phyloP scores from a whole-genome alignment of 2,113 vertebrate species.

The Steatornis caripensis region DNA sequence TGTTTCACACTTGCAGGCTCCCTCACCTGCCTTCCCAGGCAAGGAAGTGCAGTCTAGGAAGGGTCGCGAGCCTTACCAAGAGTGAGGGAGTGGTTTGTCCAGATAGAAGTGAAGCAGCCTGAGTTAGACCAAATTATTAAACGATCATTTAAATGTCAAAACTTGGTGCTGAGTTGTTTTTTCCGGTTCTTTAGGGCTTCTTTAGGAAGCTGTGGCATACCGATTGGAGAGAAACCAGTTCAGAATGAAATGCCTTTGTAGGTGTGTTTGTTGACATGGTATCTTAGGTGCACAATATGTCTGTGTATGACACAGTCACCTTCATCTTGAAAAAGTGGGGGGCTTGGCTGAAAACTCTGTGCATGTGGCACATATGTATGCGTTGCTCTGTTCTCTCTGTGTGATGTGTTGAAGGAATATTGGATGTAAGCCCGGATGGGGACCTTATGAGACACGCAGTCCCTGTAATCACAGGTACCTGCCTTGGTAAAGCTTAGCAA shows the following conservation, averaged over 20 bases:
- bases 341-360: neutral
- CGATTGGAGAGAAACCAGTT: neutral
- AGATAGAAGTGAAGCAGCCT: accelerated
- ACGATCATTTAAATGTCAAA: neutral
- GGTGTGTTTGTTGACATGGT: conserved; percentile 25
- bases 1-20: neutral
- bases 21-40: neutral
- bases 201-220: neutral
- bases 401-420: conserved; percentile 23
- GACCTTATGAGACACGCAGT: neutral
- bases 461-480: neutral
- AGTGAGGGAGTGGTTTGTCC: neutral
- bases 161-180: neutral
- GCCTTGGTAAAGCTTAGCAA: neutral
- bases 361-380: neutral
- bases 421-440: conserved; percentile 5
- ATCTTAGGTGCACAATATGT: conserved; percentile 14
- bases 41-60: neutral
- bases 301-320: neutral
- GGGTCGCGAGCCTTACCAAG: neutral
- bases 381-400: neutral
- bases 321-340: neutral
- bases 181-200: neutral
- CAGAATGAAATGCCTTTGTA: neutral
- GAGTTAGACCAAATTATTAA: neutral